Conservation (phyloP, 2,113 vertebrate species). For the Chascanopsetta lugubris region DNA sequence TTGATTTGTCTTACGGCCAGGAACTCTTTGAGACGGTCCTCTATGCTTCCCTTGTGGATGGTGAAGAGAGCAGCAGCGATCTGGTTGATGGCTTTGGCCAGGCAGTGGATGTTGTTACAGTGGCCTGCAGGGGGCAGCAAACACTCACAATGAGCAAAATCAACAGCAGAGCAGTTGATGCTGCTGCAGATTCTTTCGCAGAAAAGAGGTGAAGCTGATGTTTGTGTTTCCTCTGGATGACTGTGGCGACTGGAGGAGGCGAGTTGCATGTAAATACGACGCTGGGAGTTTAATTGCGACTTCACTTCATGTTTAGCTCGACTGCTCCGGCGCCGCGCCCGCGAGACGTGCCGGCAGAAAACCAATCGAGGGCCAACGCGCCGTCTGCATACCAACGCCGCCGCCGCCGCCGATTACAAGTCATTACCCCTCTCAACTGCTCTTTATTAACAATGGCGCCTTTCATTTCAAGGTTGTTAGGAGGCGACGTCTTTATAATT, state of each 20-base stretch:
- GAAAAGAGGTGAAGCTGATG: not conserved
- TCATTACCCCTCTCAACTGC: constrained; percentile 58
- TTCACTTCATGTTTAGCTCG: not conserved
- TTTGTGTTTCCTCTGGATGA: constrained; percentile 6
- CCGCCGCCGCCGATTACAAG: constrained; percentile 36
- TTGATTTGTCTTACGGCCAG: constrained; percentile 87
- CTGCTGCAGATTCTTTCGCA: not conserved
- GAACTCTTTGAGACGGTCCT: constrained; percentile 98
- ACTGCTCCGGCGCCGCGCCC: not conserved
- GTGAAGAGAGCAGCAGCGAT: constrained; percentile 98
- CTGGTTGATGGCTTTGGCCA: constrained; percentile 99
- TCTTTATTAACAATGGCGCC: constrained; percentile 61
- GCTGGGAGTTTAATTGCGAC: constrained; percentile 4
- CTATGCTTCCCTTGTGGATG: constrained; percentile 99
- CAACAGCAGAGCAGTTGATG: constrained; percentile 5
- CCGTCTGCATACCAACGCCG: constrained; percentile 57
- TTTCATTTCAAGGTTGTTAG: constrained; percentile 75
- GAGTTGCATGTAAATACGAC: not conserved
- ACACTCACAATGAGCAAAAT: constrained; percentile 5
- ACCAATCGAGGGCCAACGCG: constrained; percentile 5
- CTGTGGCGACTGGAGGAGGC: not conserved
- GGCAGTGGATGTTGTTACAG: constrained; percentile 99
- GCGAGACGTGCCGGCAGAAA: constrained; percentile 16
- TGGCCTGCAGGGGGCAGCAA: constrained; percentile 85
- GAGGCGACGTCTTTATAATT: constrained; percentile 44